phyloP scores from a whole-genome alignment of 1,140 invertebrate species.

The Mactra quadrangularis region DNA sequence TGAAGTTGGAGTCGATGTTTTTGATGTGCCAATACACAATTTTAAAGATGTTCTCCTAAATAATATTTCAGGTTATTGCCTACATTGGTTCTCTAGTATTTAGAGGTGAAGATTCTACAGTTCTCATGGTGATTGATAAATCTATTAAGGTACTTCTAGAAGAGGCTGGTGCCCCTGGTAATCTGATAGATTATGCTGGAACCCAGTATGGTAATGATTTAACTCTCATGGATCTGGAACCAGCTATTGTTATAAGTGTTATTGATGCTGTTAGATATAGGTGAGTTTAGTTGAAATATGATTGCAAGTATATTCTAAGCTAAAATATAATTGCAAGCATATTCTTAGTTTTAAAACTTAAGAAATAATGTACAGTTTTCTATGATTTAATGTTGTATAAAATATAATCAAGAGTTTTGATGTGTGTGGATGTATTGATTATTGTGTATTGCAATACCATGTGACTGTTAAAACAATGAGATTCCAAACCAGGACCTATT shows the following conservation, averaged over 20 bases:
- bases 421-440: too few species aligned
- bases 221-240: constrained; percentile 66
- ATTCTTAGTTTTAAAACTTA: background rate
- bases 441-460: too few species aligned
- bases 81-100: constrained; percentile 61
- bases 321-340: background rate
- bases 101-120: constrained; percentile 50
- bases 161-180: constrained; percentile 26
- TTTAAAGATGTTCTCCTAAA: too few species aligned
- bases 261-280: constrained; percentile 70
- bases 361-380: background rate
- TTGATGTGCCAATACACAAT: too few species aligned
- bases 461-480: too few species aligned
- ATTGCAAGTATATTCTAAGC: background rate
- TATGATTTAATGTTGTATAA: too few species aligned
- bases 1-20: too few species aligned
- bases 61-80: constrained; percentile 57
- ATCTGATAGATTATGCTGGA: constrained; percentile 49
- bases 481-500: too few species aligned
- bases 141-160: constrained; percentile 52
- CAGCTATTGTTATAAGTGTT: constrained; percentile 62
- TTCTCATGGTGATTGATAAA: constrained; percentile 62
- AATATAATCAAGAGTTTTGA: too few species aligned
- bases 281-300: too few species aligned
- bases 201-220: constrained; percentile 45